phyloP scores from a whole-genome alignment of 2,797 vertebrate species.

The Podarcis siculus region DNA sequence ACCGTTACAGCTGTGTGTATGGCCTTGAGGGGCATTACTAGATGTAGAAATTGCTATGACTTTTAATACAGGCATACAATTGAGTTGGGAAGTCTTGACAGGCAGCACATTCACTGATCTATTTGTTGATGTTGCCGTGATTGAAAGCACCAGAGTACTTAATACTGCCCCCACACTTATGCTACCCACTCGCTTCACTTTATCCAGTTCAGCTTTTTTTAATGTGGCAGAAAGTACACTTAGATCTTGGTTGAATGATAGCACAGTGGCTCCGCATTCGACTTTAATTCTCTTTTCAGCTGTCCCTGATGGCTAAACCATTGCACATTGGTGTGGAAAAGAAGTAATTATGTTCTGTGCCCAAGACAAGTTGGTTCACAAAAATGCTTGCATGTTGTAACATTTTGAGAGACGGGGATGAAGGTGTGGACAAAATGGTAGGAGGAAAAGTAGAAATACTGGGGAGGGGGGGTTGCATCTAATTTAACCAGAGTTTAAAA shows the following conservation, averaged over 20 bases:
- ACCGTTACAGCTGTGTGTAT: not conserved
- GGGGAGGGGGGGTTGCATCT: not conserved
- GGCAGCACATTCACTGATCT: not conserved
- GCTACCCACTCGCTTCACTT: not conserved
- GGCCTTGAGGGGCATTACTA: not conserved
- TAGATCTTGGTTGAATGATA: constrained; percentile 43
- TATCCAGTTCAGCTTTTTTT: constrained; percentile 3
- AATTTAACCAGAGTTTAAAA: constrained; percentile 20
- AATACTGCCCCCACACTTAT: not conserved
- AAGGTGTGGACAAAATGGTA: not conserved
- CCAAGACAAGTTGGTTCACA: constrained; percentile 61
- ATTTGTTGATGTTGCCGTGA: not conserved
- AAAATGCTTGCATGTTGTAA: constrained; percentile 48
- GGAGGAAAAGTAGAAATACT: not conserved
- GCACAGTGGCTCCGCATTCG: constrained; percentile 31
- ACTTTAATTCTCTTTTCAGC: constrained; percentile 53
- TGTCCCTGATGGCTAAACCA: constrained; percentile 49
- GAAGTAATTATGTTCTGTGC: constrained; percentile 61
- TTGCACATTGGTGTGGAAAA: constrained; percentile 49
- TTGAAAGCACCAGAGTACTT: not conserved
- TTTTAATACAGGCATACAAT: not conserved
- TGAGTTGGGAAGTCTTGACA: constrained; percentile 6
- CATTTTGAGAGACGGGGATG: constrained; percentile 30
- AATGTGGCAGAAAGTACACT: constrained; percentile 27
- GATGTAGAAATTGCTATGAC: not conserved